Evolutionary conservation across 2,888 invertebrate genomes (phyloP), one percentile per base, ranked within the genome.

Genomic region (Uropetala carovei): DNA sequence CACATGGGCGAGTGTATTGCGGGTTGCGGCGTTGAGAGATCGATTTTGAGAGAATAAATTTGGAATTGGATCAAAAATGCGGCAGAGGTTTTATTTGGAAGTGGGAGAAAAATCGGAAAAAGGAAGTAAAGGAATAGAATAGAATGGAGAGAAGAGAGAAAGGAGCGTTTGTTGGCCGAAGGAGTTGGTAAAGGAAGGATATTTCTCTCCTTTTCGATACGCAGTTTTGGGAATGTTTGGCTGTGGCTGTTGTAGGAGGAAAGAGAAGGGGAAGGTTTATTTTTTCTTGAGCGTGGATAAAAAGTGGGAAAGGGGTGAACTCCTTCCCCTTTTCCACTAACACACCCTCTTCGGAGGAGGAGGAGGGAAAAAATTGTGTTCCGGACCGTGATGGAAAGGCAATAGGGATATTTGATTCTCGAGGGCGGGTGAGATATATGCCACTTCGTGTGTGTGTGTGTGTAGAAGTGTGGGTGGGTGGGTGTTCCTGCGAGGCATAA

Each of bases 341-440:
- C 16, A 27, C 16, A 27, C 83, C 56, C 83, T 18, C 56, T n/a
- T 9, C 18, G 4, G 14, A 64, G 64, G 64, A 18, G 22, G 64
- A 22, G 8, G 1, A 10, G 64, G 30, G 9, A n/a, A 43, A 22
- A 22, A 43, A 64, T 3, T 16, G 27, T 43, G 60, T 86, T 86
- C 86, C 60, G 60, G 86, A n/a, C 27, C 30, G 86, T 60, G 86
- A 86, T 86, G 86, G 86, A 86, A 64, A 64, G 89, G 89, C 89
- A 89, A 89, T 89, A 89, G 89, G 89, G 89, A 68, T 89, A 89
- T 89, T 89, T 68, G 89, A 83, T 83, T 83, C 83, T 56, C n/a
- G 83, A 89, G 89, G 89, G 89, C 56, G 60, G 64, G 43, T 89
- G 89, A 89, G 89, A 89, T 89, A 89, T 89, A 64, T 60, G n/a